A percentile compares a stretch with the other conserved stretches of the same genome.
These are phyloP conservation scores for Orientallactaga bullata DNA, from an alignment of 2,113 vertebrate species.

Conservation along the genomic window DNA sequence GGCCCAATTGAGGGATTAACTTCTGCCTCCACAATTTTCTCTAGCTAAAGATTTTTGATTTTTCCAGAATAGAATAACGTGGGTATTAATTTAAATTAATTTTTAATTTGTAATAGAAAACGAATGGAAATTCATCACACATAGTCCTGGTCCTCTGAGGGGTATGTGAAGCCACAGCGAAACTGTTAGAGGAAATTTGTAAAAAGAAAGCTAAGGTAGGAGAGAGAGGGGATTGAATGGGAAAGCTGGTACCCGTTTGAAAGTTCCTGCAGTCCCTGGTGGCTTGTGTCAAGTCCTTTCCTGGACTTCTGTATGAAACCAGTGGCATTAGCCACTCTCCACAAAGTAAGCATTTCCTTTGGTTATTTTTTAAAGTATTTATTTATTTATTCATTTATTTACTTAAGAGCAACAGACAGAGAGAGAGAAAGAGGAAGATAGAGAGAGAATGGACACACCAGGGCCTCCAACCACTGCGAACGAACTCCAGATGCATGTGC, in stretches of 20 bases:
- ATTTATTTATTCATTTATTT: too few relatives aligned
- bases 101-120: neutral
- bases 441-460: too few relatives aligned
- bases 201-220: neutral
- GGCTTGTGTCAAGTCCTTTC: neutral
- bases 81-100: neutral
- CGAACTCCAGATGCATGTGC: too few relatives aligned
- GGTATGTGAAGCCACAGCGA: neutral
- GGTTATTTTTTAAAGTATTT: neutral
- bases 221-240: neutral
- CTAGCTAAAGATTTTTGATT: neutral
- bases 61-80: neutral
- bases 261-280: neutral
- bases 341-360: fast-evolving
- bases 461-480: too few relatives aligned
- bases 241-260: neutral
- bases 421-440: too few relatives aligned
- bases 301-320: too few relatives aligned
- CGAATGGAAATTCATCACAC: neutral
- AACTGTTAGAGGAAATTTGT: too few relatives aligned
- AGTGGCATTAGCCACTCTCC: fast-evolving
- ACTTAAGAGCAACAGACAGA: too few relatives aligned
- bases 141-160: neutral
- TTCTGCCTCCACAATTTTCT: neutral
- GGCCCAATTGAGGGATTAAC: too few relatives aligned